These are phyloP conservation scores for Chrysopilus asiliformis DNA, from an alignment of 2,888 invertebrate genomes.

Conservation along the genomic window DNA sequence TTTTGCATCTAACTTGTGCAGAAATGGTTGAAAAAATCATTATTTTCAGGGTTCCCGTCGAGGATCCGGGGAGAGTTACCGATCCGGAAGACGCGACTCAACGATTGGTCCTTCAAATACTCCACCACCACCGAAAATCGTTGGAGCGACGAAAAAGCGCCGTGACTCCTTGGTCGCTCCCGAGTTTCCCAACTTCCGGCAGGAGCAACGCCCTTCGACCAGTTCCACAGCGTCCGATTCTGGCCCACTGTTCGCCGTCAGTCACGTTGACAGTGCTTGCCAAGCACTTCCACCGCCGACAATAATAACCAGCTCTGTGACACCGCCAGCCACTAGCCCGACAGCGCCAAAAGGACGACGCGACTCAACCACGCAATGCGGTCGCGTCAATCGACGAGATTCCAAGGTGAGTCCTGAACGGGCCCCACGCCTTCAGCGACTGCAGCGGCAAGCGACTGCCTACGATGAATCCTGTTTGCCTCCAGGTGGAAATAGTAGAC, in stretches of 20 bases:
- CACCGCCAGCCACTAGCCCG: conserved; percentile 70
- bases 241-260: conserved; percentile 34
- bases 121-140: conserved; percentile 43
- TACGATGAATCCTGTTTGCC: conserved; percentile 75
- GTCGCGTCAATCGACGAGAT: conserved; percentile 48
- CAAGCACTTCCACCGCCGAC: conserved; percentile 56
- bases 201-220: conserved; percentile 55
- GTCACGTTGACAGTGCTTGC: conserved; percentile 47
- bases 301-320: conserved; percentile 70
- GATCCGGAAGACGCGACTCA: conserved; percentile 57
- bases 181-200: conserved; percentile 39
- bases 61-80: conserved; percentile 54
- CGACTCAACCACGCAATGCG: conserved; percentile 78
- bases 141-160: conserved; percentile 48
- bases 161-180: conserved; percentile 42
- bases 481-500: conserved; percentile 46
- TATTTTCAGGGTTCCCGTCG: conserved; percentile 35
- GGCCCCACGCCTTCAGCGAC: conserved; percentile 46
- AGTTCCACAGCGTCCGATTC: conserved; percentile 63
- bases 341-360: conserved; percentile 51
- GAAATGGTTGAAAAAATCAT: background rate
- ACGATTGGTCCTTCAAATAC: conserved; percentile 38
- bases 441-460: conserved; percentile 77
- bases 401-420: conserved; percentile 57
- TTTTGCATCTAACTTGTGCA: background rate